These are phyloP conservation scores for Synergus itoensis DNA, from an alignment of 2,888 invertebrate species.

Conservation along the genomic window DNA sequence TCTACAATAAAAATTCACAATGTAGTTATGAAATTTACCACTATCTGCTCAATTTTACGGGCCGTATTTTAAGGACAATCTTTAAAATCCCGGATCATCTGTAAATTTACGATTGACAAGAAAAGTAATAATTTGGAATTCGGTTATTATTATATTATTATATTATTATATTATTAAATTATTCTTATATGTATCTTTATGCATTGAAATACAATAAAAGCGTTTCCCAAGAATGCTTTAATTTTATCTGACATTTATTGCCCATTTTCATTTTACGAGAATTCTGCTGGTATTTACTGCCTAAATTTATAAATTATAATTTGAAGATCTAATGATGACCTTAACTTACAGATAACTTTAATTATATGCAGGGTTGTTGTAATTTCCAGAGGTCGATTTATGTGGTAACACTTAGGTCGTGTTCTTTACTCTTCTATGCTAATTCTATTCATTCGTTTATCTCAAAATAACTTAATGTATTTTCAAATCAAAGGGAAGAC, in stretches of 20 bases:
- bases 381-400: not conserved
- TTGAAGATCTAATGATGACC: not conserved
- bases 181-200: too few species aligned
- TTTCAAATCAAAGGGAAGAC: not conserved
- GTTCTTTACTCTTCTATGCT: slow-evolving; percentile 3
- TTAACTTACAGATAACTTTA: not conserved
- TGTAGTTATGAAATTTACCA: not conserved
- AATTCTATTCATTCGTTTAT: not conserved
- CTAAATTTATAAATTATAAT: not conserved
- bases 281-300: too few species aligned
- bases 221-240: too few species aligned
- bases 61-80: too few species aligned
- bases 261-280: too few species aligned
- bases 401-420: slow-evolving; percentile 1
- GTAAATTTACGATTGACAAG: too few species aligned
- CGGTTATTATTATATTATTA: too few species aligned
- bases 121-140: too few species aligned
- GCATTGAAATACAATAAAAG: too few species aligned
- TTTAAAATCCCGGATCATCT: too few species aligned
- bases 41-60: not conserved
- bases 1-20: not conserved
- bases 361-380: slow-evolving; percentile 7
- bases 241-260: too few species aligned
- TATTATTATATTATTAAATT: too few species aligned
- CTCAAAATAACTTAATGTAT: not conserved